phyloP scores from a whole-genome alignment of 2,797 vertebrate species.

The Aulostomus chinensis region DNA sequence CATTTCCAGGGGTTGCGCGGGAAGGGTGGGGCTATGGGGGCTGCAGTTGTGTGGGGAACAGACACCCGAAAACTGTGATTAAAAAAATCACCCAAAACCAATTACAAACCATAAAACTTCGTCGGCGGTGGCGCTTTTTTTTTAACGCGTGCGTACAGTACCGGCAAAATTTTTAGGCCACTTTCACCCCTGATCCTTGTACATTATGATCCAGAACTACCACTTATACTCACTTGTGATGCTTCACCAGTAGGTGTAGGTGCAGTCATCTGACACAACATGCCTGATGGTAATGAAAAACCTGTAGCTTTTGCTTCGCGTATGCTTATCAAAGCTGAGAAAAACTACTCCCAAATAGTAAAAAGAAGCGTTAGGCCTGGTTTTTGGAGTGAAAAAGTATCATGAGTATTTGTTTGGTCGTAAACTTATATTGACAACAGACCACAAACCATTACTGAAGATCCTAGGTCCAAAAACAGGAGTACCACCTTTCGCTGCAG shows the following conservation, averaged over 20 bases:
- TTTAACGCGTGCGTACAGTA: too few relatives aligned
- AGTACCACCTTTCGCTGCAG: conserved; percentile 8
- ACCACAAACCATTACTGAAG: conserved; percentile 26
- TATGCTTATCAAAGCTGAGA: conserved; percentile 3
- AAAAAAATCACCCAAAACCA: too few relatives aligned
- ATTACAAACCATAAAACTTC: too few relatives aligned
- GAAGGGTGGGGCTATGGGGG: too few relatives aligned
- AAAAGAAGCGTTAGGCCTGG: too few relatives aligned
- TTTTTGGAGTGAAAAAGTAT: too few relatives aligned
- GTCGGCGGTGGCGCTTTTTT: too few relatives aligned
- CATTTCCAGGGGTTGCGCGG: too few relatives aligned
- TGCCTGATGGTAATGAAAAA: conserved; percentile 6
- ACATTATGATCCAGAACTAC: neutral
- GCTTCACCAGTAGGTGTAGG: conserved; percentile 20
- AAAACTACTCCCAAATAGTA: conserved; percentile 9
- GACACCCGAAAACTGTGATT: too few relatives aligned
- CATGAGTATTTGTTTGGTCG: conserved; percentile 2
- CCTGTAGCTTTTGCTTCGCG: neutral
- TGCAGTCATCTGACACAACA: conserved; percentile 24
- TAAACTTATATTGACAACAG: conserved; percentile 15
- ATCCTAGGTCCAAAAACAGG: conserved; percentile 13
- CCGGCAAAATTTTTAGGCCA: too few relatives aligned
- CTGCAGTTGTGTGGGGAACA: too few relatives aligned
- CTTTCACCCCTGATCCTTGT: too few relatives aligned
- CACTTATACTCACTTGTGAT: conserved; percentile 15